These are phyloP conservation scores for Petroica traversi DNA, from an alignment of 2,113 vertebrate species.

Conservation along the genomic window DNA sequence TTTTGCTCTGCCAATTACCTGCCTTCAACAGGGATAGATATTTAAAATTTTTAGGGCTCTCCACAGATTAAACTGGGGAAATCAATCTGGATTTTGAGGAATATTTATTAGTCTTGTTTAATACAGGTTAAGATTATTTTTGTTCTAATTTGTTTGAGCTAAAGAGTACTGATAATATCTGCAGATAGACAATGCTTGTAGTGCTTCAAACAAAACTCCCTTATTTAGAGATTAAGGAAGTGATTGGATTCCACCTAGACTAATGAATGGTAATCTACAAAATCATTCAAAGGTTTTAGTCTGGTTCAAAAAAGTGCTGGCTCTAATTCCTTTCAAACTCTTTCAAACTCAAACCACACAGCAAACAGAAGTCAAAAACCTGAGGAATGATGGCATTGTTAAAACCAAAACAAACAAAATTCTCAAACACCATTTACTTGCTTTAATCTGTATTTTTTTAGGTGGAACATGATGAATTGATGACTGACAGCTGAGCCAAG, in stretches of 20 bases:
- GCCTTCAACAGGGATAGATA: neutral
- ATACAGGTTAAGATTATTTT: neutral
- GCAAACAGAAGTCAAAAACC: neutral
- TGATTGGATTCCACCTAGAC: neutral
- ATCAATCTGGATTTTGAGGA: neutral
- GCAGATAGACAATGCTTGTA: neutral
- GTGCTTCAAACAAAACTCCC: neutral
- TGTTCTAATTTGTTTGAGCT: neutral
- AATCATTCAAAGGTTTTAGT: neutral
- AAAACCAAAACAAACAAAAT: neutral
- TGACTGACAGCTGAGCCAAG: neutral
- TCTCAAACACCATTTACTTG: neutral
- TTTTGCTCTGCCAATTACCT: neutral
- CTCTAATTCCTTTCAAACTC: neutral
- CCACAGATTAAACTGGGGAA: neutral
- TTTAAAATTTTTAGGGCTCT: neutral
- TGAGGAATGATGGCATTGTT: neutral
- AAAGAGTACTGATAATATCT: neutral
- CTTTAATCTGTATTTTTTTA: neutral
- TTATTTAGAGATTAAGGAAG: neutral
- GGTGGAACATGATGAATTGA: neutral
- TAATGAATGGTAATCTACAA: conserved; percentile 19
- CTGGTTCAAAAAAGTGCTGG: neutral
- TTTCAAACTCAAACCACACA: neutral
- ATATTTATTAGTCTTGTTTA: conserved; percentile 18